A percentile compares a stretch with the other conserved stretches of the same genome.
Evolutionary conservation across 2,113 vertebrate species (phyloP).

Genomic region (Leiothrix lutea): DNA sequence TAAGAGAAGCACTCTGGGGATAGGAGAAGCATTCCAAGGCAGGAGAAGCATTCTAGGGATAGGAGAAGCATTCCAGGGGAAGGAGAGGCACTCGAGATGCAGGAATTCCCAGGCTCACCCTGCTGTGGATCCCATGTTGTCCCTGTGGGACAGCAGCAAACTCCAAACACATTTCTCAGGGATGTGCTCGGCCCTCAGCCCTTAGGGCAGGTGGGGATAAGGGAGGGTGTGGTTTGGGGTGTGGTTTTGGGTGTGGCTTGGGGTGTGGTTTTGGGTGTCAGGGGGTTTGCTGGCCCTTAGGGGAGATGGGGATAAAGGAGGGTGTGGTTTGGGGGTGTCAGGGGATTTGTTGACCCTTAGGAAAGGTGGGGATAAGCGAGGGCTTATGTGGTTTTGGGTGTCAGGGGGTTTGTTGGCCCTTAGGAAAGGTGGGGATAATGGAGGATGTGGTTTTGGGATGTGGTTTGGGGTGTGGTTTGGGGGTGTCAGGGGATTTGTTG

Average conservation of each 20-base stretch:
- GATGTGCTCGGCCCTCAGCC: background rate
- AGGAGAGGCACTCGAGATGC: background rate
- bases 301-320: background rate
- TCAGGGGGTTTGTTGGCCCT: background rate
- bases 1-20: no score
- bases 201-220: background rate
- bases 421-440: background rate
- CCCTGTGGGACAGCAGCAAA: background rate
- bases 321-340: background rate
- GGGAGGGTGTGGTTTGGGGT: background rate
- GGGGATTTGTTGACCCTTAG: background rate
- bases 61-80: no score
- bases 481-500: no score
- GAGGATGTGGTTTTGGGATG: background rate
- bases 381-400: no score
- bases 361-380: background rate
- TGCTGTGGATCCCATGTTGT: fast-evolving
- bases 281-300: background rate
- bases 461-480: fast-evolving
- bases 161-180: fast-evolving
- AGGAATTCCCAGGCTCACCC: background rate
- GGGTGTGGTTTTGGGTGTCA: background rate
- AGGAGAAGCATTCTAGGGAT: background rate
- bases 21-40: no score
- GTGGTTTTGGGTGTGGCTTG: no score